Evolutionary conservation across 1,140 invertebrate genomes (phyloP), one percentile per base, ranked within the genome.

Genomic region (Drosophila insularis): DNA sequence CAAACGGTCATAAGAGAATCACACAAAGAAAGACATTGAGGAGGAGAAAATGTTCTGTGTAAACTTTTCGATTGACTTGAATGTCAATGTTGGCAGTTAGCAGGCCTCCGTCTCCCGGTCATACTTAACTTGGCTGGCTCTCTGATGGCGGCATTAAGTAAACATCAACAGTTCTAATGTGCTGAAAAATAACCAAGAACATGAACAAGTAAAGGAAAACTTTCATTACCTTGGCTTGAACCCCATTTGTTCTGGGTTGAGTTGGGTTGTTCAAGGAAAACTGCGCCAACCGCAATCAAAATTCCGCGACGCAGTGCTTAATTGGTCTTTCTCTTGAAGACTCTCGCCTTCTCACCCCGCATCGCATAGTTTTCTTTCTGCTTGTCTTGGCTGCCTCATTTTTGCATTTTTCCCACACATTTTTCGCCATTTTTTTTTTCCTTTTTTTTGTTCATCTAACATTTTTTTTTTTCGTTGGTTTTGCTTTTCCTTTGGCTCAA

Each of bases 221-320:
- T 61, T 67, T 74, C 46, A 74, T 67, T 74, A 74, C 71, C 71
- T 74, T 66, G 10, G 27, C 13, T 31, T 7, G 17, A 50, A 5
- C 17, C 2, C 31, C n/a, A 27, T 27, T 27, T 27, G 32, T 35
- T 35, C 21, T 5, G 61, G 37, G 43, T 66, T 55, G 35, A 10
- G 55, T 19, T 32, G 54, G 74, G 65, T 67, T 68, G 54, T 27
- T 27, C 11, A 2, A 37, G 27, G 46, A 56, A 6, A 27, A 74
- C 59, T 68, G 78, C 65, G 66, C 63, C 74, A 78, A 70, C 72
- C 63, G 78, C 82, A 89, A 87, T 87, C 79, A 89, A 87, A 87
- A 87, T 87, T 89, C 84, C 84, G 64, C 56, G 65, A 74, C 73
- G 73, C 67, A 68, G 67, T 59, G 66, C 80, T 72, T 87, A 87